Evolutionary conservation across 2,113 vertebrate species (phyloP).

Genomic region (Telmatochromis sp.): DNA sequence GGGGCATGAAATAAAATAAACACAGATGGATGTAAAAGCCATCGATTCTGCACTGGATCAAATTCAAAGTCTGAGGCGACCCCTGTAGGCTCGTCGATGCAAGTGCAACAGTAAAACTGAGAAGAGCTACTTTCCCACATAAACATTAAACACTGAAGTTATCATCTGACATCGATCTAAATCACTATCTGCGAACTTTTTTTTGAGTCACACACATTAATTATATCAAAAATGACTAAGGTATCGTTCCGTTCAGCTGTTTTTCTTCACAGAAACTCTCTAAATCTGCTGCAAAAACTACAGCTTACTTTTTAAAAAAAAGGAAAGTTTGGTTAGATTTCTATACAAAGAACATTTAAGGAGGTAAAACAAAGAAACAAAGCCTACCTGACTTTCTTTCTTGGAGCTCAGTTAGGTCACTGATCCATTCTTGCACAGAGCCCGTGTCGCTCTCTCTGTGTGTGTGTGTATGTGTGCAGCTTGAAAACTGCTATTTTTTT

Average conservation of each 20-base stretch:
- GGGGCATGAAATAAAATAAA: neutral
- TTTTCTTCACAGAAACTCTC: neutral
- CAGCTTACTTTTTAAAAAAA: neutral
- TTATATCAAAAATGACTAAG: neutral
- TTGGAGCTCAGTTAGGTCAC: slow-evolving; percentile 7
- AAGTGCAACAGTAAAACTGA: neutral
- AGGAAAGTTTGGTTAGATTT: neutral
- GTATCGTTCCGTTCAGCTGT: neutral
- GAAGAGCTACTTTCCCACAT: neutral
- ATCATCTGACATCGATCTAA: neutral
- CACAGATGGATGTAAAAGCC: neutral
- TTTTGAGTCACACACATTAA: neutral
- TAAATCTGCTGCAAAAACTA: neutral
- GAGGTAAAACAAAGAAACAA: neutral
- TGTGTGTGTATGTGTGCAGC: slow-evolving; percentile 26
- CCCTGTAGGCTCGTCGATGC: slow-evolving; percentile 4
- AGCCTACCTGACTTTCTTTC: slow-evolving; percentile 26
- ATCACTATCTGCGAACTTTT: neutral
- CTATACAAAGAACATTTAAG: neutral
- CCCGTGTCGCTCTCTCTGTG: neutral
- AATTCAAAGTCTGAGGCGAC: slow-evolving; percentile 47
- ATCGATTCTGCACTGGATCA: neutral
- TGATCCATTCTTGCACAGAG: slow-evolving; percentile 47
- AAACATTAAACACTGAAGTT: neutral
- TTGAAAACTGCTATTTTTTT: slow-evolving; percentile 12